These are phyloP conservation scores for Autographa gamma DNA, from an alignment of 2,888 invertebrate genomes.

Conservation along the genomic window DNA sequence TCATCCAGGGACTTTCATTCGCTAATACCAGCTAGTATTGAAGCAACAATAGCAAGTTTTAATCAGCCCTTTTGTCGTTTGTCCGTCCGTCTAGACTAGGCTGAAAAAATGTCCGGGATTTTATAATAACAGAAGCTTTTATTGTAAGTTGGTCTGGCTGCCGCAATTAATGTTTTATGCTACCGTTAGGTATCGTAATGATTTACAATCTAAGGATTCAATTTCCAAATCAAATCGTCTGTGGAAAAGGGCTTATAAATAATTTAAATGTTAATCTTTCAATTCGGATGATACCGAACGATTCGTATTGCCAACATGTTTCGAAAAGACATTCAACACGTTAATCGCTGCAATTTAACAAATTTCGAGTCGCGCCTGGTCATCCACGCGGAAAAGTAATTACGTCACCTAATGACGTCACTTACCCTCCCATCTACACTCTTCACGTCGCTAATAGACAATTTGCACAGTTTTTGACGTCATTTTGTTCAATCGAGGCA, in stretches of 20 bases:
- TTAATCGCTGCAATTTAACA: constrained; percentile 86
- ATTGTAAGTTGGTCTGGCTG: constrained; percentile 45
- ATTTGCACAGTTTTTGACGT: constrained; percentile 81
- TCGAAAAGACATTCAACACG: constrained; percentile 85
- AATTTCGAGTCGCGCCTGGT: constrained; percentile 81
- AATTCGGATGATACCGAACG: constrained; percentile 38
- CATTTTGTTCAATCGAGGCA: constrained; percentile 66
- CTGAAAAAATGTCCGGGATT: constrained; percentile 74
- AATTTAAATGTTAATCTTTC: constrained; percentile 26
- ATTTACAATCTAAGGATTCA: neutral
- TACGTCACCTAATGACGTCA: constrained; percentile 87
- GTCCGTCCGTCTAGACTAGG: constrained; percentile 79
- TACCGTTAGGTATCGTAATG: neutral
- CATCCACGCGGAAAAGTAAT: constrained; percentile 88
- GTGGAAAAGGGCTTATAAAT: constrained; percentile 9
- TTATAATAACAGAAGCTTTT: constrained; percentile 70
- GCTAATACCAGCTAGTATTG: constrained; percentile 61
- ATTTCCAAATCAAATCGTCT: neutral
- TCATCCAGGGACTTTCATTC: constrained; percentile 56
- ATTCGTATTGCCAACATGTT: constrained; percentile 70
- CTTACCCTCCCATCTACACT: constrained; percentile 76
- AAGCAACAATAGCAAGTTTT: constrained; percentile 82
- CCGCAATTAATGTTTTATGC: constrained; percentile 19
- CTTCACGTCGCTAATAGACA: constrained; percentile 80
- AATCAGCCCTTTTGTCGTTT: constrained; percentile 85